Evolutionary conservation across 2,888 invertebrate genomes (phyloP), one percentile per base, ranked within the genome.

Genomic region (Coelopa pilipes): DNA sequence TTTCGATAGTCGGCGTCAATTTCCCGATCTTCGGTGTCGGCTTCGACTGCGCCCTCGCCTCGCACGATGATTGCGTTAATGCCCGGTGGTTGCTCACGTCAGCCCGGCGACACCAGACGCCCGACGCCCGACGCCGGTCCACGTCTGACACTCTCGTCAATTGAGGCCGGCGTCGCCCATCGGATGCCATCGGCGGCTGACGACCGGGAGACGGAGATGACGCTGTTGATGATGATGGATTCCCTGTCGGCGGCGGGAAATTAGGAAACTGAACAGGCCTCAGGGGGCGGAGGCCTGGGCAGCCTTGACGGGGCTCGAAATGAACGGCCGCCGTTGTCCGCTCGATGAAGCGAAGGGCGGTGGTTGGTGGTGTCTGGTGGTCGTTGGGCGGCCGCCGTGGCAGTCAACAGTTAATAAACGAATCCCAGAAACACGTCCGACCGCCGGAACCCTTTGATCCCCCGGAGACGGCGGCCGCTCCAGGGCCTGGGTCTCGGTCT

Each of bases 1-100:
- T 70, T 70, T 24, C 47, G 49, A 47, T 46, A 70, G 47, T 60
- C 70, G 59, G 59, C 70, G 59, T 59, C 70, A 70, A 59, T 70
- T 70, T 60, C 60, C 59, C 60, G 47, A 47, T 70, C 70, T 68
- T 57, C 17, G 46, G 45, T 5, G 62, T 12, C 49, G 49, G 10
- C 49, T 10, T 49, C 13, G 49, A 11, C 13, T 49, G 49, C 49
- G 49, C 10, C 34, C 34, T 53, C 15, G 34, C 1, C n/a, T 50
- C n/a, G 24, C n/a, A n/a, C n/a, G 24, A 21, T 67, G 67, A 67
- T 67, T 50, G 24, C 34, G 50, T 67, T 67, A 24, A 2, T 15
- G 19, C n/a, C 13, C 15, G 53, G 46, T 67, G 12, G 47, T 9
- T 60, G 21, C n/a, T 53, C 10, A n/a, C 53, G n/a, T n/a, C 10